Conservation (phyloP, 2,888 invertebrate genomes). For the Machimus rusticus region DNA sequence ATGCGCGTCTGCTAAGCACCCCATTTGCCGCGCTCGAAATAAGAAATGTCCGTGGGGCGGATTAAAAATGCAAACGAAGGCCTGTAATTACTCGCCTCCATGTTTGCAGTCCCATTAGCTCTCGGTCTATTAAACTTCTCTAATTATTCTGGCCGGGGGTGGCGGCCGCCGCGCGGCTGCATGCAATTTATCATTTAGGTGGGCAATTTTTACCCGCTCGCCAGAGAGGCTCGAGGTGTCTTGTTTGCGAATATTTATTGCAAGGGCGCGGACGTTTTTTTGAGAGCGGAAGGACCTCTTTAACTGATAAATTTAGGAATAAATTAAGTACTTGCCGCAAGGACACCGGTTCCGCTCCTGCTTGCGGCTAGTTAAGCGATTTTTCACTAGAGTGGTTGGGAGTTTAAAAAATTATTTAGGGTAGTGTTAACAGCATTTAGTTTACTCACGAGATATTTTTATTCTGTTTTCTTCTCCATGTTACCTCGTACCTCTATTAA, state of each 20-base stretch:
- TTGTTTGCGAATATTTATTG: neutral
- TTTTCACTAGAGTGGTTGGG: neutral
- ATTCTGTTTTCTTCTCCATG: neutral
- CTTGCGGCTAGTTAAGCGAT: neutral
- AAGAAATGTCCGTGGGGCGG: conserved; percentile 8
- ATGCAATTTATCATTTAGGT: neutral
- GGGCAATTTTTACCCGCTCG: neutral
- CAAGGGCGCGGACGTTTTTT: neutral
- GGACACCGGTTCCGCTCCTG: neutral
- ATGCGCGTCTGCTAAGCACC: neutral
- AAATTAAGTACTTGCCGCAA: neutral
- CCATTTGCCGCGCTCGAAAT: neutral
- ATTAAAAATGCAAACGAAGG: conserved; percentile 35
- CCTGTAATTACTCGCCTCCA: conserved; percentile 28
- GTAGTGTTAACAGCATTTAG: neutral
- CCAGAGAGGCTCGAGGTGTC: neutral
- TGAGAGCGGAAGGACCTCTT: neutral
- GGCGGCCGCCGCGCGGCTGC: neutral
- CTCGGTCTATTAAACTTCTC: conserved; percentile 7
- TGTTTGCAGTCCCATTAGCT: conserved; percentile 30
- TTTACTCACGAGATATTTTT: neutral
- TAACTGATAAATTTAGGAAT: neutral
- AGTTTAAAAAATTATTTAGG: neutral
- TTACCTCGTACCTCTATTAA: too few relatives aligned
- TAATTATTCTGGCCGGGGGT: neutral